Evolutionary conservation across 2,888 invertebrate species (phyloP).

Genomic region (Stenolophus ochropezus): DNA sequence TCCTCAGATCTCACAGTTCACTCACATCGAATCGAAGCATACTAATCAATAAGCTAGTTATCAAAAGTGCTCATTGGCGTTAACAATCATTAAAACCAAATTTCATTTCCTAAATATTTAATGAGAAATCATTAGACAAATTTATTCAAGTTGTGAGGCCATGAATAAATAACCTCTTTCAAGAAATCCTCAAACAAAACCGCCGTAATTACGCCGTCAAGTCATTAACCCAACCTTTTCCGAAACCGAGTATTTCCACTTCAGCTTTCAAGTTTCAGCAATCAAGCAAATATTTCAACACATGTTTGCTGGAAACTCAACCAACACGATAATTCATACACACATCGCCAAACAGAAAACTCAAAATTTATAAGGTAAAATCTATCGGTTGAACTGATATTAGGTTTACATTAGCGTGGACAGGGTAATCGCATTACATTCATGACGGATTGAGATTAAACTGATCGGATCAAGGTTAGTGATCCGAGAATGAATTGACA

Average conservation of each 20-base stretch:
- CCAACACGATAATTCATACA: not conserved
- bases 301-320: not conserved
- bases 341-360: not conserved
- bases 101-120: not conserved
- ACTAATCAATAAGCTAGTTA: too few species aligned
- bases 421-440: not conserved
- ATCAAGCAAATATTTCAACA: not conserved
- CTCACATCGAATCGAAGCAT: too few species aligned
- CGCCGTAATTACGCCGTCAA: not conserved
- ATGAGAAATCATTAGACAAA: not conserved
- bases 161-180: not conserved
- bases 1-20: too few species aligned
- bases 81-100: not conserved
- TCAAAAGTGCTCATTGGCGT: not conserved
- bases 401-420: not conserved
- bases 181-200: not conserved
- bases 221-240: not conserved
- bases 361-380: not conserved
- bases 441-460: not conserved
- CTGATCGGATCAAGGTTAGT: not conserved
- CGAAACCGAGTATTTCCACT: not conserved
- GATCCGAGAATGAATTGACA: not conserved
- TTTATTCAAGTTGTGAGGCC: not conserved
- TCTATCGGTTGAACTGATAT: not conserved
- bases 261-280: not conserved